Percentiles rank a stretch among this genome's conserved stretches.
Evolutionary conservation across 1,140 invertebrate species (phyloP).

Genomic region (Sitophilus oryzae): DNA sequence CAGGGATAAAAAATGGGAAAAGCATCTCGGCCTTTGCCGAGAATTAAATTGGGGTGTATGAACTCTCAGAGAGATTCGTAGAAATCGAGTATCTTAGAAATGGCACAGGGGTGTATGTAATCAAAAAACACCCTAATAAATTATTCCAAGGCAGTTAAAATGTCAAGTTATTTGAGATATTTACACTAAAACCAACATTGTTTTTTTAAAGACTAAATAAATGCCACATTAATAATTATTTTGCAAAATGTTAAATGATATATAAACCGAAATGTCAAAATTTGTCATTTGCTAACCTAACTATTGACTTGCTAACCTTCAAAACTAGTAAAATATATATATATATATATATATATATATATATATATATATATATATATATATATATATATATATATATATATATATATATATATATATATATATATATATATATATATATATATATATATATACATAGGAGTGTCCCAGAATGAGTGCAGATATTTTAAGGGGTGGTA

Average conservation of each 20-base stretch:
- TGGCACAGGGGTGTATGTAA: not conserved
- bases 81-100: not conserved
- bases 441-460: not conserved
- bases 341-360: not conserved
- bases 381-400: not conserved
- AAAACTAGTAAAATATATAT: not conserved
- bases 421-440: not conserved
- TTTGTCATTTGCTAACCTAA: no score
- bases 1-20: no score
- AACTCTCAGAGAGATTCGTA: not conserved
- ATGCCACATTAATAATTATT: no score
- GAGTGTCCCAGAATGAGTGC: not conserved
- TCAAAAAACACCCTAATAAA: not conserved
- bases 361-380: not conserved
- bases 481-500: no score
- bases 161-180: no score
- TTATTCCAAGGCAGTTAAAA: no score
- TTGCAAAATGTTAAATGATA: no score
- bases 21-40: not conserved
- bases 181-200: no score
- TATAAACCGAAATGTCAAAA: no score
- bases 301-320: no score
- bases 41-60: not conserved
- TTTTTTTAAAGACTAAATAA: no score
- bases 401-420: not conserved